These are phyloP conservation scores for Temnothorax longispinosus DNA, from an alignment of 1,140 invertebrate genomes.

Conservation along the genomic window DNA sequence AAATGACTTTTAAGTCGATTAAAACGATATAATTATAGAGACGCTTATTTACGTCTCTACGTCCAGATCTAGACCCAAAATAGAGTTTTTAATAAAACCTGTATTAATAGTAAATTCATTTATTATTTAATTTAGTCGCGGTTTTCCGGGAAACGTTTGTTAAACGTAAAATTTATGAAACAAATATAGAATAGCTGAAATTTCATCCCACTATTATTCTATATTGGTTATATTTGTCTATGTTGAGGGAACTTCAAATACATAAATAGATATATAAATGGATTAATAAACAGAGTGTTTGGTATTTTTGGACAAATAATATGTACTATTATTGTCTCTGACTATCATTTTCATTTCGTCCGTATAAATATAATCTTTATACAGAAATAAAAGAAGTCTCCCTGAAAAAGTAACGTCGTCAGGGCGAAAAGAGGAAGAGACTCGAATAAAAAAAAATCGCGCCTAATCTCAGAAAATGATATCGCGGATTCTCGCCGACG, in stretches of 20 bases:
- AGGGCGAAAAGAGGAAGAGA: not conserved
- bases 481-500: constrained; percentile 54
- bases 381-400: constrained; percentile 2
- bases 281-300: not conserved
- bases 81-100: not conserved
- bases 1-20: constrained; percentile 16
- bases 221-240: not conserved
- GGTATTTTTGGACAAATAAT: not conserved
- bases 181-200: not conserved
- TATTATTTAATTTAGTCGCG: not conserved
- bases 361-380: not conserved
- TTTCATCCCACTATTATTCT: not conserved
- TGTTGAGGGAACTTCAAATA: not conserved
- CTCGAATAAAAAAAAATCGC: constrained; percentile 40
- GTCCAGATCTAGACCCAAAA: not conserved
- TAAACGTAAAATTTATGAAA: not conserved
- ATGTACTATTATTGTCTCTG: not conserved
- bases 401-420: constrained; percentile 1
- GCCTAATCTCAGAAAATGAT: constrained; percentile 56
- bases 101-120: not conserved
- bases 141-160: not conserved
- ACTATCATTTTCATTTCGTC: not conserved
- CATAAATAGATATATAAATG: not conserved
- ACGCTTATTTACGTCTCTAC: not conserved
- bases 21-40: not conserved